phyloP scores from a whole-genome alignment of 1,140 invertebrate species.

The Sesamia nonagrioides region DNA sequence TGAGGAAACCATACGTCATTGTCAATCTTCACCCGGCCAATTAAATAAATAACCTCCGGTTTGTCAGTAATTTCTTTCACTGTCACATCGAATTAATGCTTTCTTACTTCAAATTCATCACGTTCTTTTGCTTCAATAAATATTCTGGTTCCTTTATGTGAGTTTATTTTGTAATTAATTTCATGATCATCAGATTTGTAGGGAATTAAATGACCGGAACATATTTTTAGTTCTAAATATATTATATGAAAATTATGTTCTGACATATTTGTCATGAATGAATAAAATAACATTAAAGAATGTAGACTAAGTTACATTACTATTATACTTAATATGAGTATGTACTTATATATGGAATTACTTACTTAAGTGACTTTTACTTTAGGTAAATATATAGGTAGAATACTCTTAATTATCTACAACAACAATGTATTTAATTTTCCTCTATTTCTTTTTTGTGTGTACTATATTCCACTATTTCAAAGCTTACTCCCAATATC shows the following conservation, averaged over 20 bases:
- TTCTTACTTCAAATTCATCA: slow-evolving; percentile 48
- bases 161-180: slow-evolving; percentile 37
- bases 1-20: slow-evolving; percentile 80
- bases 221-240: neutral
- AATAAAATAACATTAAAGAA: too few species aligned
- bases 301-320: too few species aligned
- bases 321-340: too few species aligned
- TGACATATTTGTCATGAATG: too few species aligned
- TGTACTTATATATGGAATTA: too few species aligned
- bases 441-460: too few species aligned
- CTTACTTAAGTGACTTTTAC: too few species aligned
- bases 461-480: neutral
- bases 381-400: too few species aligned
- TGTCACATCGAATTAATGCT: slow-evolving; percentile 47
- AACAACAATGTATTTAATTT: too few species aligned
- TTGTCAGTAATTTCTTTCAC: slow-evolving; percentile 49
- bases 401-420: too few species aligned
- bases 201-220: neutral
- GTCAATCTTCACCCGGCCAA: slow-evolving; percentile 76
- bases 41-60: slow-evolving; percentile 66
- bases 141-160: neutral
- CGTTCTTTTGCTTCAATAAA: slow-evolving; percentile 45
- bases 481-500: neutral
- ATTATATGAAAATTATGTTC: neutral
- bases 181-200: slow-evolving; percentile 2